Percentiles rank a stretch among this genome's conserved stretches.
These are phyloP conservation scores for Drosophila neutralis DNA, from an alignment of 2,888 invertebrate genomes.

Conservation along the genomic window DNA sequence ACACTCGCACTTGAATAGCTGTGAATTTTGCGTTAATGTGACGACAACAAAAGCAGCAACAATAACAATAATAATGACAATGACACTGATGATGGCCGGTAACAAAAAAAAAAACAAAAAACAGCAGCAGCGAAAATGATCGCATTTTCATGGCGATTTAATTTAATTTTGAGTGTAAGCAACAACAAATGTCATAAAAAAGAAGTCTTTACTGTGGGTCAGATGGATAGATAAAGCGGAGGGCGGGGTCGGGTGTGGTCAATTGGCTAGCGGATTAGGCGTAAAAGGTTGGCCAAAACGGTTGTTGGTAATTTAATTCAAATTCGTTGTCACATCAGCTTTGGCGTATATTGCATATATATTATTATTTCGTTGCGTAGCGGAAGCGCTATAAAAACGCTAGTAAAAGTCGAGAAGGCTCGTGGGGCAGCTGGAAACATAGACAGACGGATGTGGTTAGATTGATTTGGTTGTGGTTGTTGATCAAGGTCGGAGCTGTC, in stretches of 20 bases:
- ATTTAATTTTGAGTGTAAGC: conserved; percentile 67
- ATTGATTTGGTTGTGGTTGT: neutral
- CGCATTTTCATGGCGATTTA: conserved; percentile 68
- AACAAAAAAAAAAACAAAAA: conserved; percentile 10
- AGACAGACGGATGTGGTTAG: neutral
- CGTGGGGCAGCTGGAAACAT: neutral
- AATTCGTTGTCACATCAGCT: conserved; percentile 33
- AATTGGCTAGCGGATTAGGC: conserved; percentile 12
- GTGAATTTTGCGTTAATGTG: conserved; percentile 35
- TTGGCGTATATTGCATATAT: conserved; percentile 25
- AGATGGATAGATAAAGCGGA: neutral
- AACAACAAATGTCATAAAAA: conserved; percentile 37
- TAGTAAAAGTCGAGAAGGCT: neutral
- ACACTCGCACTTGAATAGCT: conserved; percentile 25
- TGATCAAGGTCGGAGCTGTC: neutral
- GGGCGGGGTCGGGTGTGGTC: neutral
- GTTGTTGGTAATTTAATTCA: conserved; percentile 33
- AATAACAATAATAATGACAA: conserved; percentile 23
- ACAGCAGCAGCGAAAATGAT: conserved; percentile 36
- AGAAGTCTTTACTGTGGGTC: neutral
- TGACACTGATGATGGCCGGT: conserved; percentile 38
- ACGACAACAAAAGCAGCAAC: conserved; percentile 28
- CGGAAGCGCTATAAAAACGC: neutral
- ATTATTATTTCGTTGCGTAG: conserved; percentile 17
- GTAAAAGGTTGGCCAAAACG: conserved; percentile 29